phyloP scores from a whole-genome alignment of 2,113 vertebrate genomes.

The Mystacornis crossleyi region DNA sequence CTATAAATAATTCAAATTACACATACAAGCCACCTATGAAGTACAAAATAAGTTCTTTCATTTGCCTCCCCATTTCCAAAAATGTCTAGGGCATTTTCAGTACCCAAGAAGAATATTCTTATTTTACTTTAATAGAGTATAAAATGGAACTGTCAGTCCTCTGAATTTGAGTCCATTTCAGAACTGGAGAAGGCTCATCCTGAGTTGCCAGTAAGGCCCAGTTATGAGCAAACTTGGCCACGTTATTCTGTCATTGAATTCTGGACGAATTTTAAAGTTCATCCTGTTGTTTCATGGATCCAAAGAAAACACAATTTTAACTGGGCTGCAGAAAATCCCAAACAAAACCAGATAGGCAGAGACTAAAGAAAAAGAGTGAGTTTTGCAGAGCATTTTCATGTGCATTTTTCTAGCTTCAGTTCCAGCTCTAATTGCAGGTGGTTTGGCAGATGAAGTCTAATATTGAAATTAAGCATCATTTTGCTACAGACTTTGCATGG shows the following conservation, averaged over 20 bases:
- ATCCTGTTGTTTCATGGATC: neutral
- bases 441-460: neutral
- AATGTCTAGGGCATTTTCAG: neutral
- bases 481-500: constrained; percentile 6
- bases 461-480: constrained; percentile 35
- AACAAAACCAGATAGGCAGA: neutral
- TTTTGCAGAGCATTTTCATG: neutral
- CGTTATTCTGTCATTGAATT: neutral
- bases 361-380: neutral
- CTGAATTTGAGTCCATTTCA: neutral
- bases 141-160: neutral
- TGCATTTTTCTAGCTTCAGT: neutral
- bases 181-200: neutral
- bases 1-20: constrained; percentile 35
- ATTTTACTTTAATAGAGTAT: neutral
- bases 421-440: neutral
- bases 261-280: neutral
- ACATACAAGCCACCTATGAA: neutral
- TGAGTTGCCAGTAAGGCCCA: neutral
- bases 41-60: constrained; percentile 7
- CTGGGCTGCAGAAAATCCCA: neutral
- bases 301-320: neutral
- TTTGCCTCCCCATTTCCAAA: constrained; percentile 16
- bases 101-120: neutral
- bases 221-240: neutral